Percentiles rank a stretch among this genome's conserved stretches.
Conservation (phyloP, 2,113 vertebrate genomes). For the Caranx melampygus region DNA sequence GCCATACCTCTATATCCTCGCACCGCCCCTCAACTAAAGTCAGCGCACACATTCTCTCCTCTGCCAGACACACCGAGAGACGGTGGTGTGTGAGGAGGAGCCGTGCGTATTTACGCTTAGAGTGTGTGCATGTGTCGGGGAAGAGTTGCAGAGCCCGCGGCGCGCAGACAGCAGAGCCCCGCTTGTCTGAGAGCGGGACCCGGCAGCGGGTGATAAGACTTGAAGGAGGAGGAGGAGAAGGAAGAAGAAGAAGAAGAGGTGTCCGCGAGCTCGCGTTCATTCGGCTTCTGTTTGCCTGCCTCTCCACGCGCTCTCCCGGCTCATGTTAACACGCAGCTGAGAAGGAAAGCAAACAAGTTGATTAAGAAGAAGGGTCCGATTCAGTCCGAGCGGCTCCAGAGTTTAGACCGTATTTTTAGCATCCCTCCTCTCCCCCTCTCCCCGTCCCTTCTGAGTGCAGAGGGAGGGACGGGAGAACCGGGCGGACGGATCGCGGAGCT, state of each 20-base stretch:
- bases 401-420: constrained; percentile 41
- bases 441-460: constrained; percentile 44
- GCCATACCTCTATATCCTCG: constrained; percentile 78
- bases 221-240: constrained; percentile 30
- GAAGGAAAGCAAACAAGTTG: constrained; percentile 45
- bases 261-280: background rate
- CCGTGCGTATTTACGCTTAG: constrained; percentile 58
- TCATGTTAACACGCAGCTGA: constrained; percentile 36
- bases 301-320: constrained; percentile 40
- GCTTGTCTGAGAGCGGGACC: constrained; percentile 3
- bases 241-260: constrained; percentile 34
- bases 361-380: constrained; percentile 38
- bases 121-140: constrained; percentile 20
- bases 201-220: constrained; percentile 13
- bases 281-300: constrained; percentile 14
- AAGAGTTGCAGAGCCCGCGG: constrained; percentile 16
- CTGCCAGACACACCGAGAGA: constrained; percentile 65
- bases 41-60: constrained; percentile 61
- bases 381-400: constrained; percentile 38
- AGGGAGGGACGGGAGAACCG: constrained; percentile 63
- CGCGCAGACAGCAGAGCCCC: constrained; percentile 32
- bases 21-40: constrained; percentile 77
- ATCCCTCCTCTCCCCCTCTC: constrained; percentile 32
- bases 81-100: constrained; percentile 39
- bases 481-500: constrained; percentile 52